Percentiles rank a stretch among this genome's conserved stretches.
These are phyloP conservation scores for Xylota segnis DNA, from an alignment of 2,888 invertebrate species.

Conservation along the genomic window DNA sequence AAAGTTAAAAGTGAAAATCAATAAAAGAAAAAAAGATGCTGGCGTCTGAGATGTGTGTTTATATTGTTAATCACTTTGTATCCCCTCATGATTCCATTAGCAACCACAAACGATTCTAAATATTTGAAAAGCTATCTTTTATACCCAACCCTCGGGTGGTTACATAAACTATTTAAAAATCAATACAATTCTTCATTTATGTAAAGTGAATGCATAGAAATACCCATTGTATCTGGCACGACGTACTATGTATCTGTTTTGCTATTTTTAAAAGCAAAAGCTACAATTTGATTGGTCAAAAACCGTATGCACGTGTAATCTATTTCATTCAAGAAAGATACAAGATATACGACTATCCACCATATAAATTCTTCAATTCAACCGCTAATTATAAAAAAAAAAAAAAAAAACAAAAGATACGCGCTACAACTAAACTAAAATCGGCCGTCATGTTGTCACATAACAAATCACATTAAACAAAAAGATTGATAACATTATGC, in stretches of 20 bases:
- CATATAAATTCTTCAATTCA: constrained; percentile 38
- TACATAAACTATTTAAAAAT: constrained; percentile 56
- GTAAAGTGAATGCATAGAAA: constrained; percentile 31
- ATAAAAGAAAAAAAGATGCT: constrained; percentile 25
- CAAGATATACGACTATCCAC: constrained; percentile 8
- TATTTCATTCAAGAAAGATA: constrained; percentile 53
- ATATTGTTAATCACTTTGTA: constrained; percentile 41
- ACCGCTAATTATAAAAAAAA: constrained; percentile 46
- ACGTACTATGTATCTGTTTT: constrained; percentile 20
- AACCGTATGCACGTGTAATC: constrained; percentile 60
- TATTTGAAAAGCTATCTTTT: constrained; percentile 55
- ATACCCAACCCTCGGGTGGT: constrained; percentile 51
- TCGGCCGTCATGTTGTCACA: constrained; percentile 65
- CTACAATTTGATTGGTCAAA: constrained; percentile 66
- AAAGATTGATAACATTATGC: constrained; percentile 59
- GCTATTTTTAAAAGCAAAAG: constrained; percentile 62
- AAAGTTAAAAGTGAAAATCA: constrained; percentile 5
- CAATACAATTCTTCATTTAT: constrained; percentile 46
- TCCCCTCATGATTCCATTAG: constrained; percentile 36
- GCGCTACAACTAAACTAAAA: constrained; percentile 41
- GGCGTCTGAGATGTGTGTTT: constrained; percentile 56
- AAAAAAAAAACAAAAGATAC: constrained; percentile 17
- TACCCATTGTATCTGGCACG: constrained; percentile 56
- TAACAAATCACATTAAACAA: constrained; percentile 60
- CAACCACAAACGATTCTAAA: constrained; percentile 36